Evolutionary conservation across 2,797 vertebrate genomes (phyloP).

Genomic region (Lutjanus argentimaculatus): DNA sequence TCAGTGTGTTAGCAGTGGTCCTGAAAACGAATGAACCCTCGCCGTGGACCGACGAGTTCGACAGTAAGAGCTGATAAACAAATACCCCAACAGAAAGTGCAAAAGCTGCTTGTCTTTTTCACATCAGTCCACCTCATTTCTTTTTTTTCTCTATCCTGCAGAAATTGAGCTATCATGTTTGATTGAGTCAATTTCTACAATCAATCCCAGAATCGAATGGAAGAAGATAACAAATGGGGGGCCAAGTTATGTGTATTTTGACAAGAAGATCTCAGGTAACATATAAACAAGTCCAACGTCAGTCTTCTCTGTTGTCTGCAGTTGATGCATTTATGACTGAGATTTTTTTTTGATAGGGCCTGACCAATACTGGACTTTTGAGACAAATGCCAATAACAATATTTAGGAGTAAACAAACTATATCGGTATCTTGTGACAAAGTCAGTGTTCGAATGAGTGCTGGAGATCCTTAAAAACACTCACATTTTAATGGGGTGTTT

Average conservation of each 20-base stretch:
- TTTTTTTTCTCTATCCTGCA: constrained; percentile 48
- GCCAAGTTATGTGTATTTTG: constrained; percentile 94
- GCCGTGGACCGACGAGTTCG: constrained; percentile 95
- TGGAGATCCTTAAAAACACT: no score
- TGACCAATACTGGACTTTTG: no score
- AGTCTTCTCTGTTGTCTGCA: not conserved
- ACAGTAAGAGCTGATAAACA: constrained; percentile 88
- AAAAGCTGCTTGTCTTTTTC: not conserved
- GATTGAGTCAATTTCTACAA: constrained; percentile 92
- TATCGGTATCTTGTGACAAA: no score
- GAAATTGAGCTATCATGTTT: constrained; percentile 94
- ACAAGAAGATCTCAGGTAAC: constrained; percentile 91
- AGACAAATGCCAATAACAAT: no score
- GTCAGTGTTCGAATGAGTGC: no score
- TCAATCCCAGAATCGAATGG: constrained; percentile 95
- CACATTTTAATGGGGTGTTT: no score
- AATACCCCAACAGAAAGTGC: not conserved
- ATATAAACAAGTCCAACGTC: not conserved
- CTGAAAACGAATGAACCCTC: constrained; percentile 88
- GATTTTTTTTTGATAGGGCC: no score
- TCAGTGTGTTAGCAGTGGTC: constrained; percentile 88
- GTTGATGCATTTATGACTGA: not conserved
- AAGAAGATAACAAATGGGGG: constrained; percentile 94
- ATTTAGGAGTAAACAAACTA: no score
- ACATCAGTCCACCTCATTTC: not conserved